Evolutionary conservation across 2,113 vertebrate genomes (phyloP), one percentile per base, ranked within the genome.

Genomic region (Chlamydotis undulata): DNA sequence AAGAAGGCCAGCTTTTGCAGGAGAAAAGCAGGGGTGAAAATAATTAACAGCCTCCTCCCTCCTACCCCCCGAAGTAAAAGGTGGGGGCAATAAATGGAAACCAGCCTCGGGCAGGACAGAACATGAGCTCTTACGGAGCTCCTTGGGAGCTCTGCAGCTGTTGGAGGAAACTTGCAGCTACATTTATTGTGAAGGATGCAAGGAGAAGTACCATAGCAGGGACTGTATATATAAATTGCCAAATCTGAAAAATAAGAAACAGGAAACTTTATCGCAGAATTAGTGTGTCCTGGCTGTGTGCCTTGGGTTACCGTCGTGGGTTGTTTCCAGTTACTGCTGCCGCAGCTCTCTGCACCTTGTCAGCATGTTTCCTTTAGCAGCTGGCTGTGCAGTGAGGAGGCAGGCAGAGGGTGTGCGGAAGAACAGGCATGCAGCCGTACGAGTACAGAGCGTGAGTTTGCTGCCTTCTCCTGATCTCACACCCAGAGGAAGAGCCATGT

Each of bases 241-340:
- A 84, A 45, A 79, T 56, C 24, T 61, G 24, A 91, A 76, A 65
- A 35, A 61, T 24, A 49, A 73, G 19, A 53, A 74, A 57, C 13
- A 35, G 80, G 87, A 96, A 79, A 64, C 81, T 95, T 94, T 75
- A 94, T 95, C 7, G 1, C 49, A 31, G 81, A 76, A 81, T 71
- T 41, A 39, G 35, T 28, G 39, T 43, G 35, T 82, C 45, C 91
- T 89, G 94, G 83, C 89, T 26, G 24, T 8, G 49, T 93, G 83
- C 93, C 79, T 81, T 61, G 49, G 52, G 68, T 74, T 87, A 43
- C 88, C 1, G 0, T 55, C 0, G 0, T 56, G 10, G 2, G 26
- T 69, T 80, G 56, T 90, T 92, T 90, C 57, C 91, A 94, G 74
- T 84, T 76, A 35, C 53, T 84, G 96, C 92, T 83, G 88, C 63